These are phyloP conservation scores for Danio aesculapii DNA, from an alignment of 2,797 vertebrate species.

Conservation along the genomic window DNA sequence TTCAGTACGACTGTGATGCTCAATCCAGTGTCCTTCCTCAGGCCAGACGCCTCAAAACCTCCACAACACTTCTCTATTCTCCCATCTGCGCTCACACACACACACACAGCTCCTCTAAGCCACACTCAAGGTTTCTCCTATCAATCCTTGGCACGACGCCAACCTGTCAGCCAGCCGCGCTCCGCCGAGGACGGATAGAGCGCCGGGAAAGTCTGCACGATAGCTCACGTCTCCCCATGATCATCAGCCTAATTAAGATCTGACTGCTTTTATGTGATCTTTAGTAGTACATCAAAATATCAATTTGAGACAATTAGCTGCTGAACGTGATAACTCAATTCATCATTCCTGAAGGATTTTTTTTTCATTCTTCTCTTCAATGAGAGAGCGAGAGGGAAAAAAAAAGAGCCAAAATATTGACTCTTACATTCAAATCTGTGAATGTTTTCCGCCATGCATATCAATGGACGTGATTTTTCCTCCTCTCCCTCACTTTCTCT, in stretches of 20 bases:
- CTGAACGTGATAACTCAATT: constrained; percentile 67
- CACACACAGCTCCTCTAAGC: constrained; percentile 87
- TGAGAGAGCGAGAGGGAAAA: constrained; percentile 42
- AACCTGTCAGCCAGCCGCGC: constrained; percentile 82
- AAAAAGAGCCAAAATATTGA: constrained; percentile 68
- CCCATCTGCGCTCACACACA: constrained; percentile 77
- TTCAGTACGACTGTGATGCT: constrained; percentile 21
- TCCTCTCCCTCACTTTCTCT: constrained; percentile 69
- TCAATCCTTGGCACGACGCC: constrained; percentile 88
- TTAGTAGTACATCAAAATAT: constrained; percentile 78
- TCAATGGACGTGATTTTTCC: constrained; percentile 61
- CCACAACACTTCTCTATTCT: constrained; percentile 74
- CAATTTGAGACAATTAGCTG: constrained; percentile 79
- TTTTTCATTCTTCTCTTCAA: constrained; percentile 28
- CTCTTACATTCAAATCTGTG: constrained; percentile 69
- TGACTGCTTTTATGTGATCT: constrained; percentile 73
- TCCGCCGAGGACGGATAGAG: constrained; percentile 80
- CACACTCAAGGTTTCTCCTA: constrained; percentile 82
- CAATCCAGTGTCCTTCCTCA: constrained; percentile 68
- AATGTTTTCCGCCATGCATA: constrained; percentile 69
- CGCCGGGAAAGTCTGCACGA: constrained; percentile 76
- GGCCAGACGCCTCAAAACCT: constrained; percentile 78
- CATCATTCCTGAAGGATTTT: constrained; percentile 70
- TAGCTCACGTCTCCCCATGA: constrained; percentile 75
- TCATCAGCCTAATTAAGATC: constrained; percentile 77